Percentiles rank a stretch among this genome's conserved stretches.
These are phyloP conservation scores for Lepidurus packardi DNA, from an alignment of 1,140 invertebrate genomes.

Conservation along the genomic window DNA sequence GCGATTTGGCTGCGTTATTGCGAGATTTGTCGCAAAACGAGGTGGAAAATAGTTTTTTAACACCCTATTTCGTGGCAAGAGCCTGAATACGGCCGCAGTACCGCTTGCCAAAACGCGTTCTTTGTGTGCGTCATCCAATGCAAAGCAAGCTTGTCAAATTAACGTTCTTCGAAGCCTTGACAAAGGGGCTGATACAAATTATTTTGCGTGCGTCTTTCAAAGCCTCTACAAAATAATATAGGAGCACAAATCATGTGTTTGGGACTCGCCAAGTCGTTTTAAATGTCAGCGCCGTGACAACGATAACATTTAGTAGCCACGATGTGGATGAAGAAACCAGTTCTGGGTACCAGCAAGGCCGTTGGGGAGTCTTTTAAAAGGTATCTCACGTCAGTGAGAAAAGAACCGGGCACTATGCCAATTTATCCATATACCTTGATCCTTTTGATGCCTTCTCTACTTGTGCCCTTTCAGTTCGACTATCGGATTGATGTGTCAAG, in stretches of 20 bases:
- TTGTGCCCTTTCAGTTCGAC: not conserved
- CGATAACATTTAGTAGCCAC: not conserved
- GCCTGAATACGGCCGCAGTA: not conserved
- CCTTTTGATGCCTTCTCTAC: not conserved
- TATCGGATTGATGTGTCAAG: conserved; percentile 1
- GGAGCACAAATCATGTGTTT: not conserved
- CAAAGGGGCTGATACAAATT: conserved; percentile 14
- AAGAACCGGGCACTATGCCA: not conserved
- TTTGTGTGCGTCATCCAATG: not conserved
- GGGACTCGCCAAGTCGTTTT: conserved; percentile 2
- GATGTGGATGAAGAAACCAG: not conserved
- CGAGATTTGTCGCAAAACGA: not conserved
- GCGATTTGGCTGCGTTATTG: not conserved
- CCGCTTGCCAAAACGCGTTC: not conserved
- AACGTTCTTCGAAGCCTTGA: not conserved
- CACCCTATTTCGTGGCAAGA: not conserved
- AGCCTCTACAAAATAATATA: not conserved
- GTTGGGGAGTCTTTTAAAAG: not conserved
- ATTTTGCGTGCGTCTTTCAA: not conserved
- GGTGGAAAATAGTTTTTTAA: conserved; percentile 22
- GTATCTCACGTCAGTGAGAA: not conserved
- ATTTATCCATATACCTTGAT: not conserved
- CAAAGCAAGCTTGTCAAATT: conserved; percentile 6
- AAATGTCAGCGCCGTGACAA: conserved; percentile 13
- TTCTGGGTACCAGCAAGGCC: not conserved